These are phyloP conservation scores for Agrochola litura DNA, from an alignment of 2,888 invertebrate species.

Conservation along the genomic window DNA sequence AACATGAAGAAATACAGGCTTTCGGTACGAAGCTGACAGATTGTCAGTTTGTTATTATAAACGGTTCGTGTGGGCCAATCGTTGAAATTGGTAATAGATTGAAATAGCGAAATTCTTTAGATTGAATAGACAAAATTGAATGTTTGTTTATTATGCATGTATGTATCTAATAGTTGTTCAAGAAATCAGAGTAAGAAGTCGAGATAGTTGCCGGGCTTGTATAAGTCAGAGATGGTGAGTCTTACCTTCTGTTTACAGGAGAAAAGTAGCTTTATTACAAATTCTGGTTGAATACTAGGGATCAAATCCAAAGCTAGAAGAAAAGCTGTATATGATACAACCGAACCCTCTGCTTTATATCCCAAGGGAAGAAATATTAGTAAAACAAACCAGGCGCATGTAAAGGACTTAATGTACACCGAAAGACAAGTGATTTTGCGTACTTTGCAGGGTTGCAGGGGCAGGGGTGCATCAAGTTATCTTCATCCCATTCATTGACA, in stretches of 20 bases:
- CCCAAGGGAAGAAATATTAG: neutral
- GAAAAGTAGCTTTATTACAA: neutral
- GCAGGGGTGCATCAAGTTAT: constrained; percentile 45
- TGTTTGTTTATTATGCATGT: neutral
- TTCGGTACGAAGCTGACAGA: constrained; percentile 76
- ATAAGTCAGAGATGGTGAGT: neutral
- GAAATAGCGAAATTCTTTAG: constrained; percentile 34
- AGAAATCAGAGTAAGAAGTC: neutral
- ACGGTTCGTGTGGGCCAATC: constrained; percentile 58
- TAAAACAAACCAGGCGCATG: neutral
- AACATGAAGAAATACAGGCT: constrained; percentile 83
- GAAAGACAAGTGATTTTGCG: constrained; percentile 25
- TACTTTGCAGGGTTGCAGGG: constrained; percentile 9
- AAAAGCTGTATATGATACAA: neutral
- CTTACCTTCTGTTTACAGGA: neutral
- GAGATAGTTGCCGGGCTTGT: neutral
- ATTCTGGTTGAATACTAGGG: neutral
- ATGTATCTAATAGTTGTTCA: neutral
- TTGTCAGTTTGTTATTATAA: constrained; percentile 78
- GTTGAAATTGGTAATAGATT: constrained; percentile 46
- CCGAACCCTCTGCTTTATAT: neutral
- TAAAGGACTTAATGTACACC: neutral
- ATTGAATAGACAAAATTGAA: neutral
- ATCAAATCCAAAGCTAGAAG: neutral
- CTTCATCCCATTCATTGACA: constrained; percentile 67